Percentiles rank a stretch among this genome's conserved stretches.
These are phyloP conservation scores for Galeopsomyia nigrocyanea DNA, from an alignment of 2,888 invertebrate genomes.

Conservation along the genomic window DNA sequence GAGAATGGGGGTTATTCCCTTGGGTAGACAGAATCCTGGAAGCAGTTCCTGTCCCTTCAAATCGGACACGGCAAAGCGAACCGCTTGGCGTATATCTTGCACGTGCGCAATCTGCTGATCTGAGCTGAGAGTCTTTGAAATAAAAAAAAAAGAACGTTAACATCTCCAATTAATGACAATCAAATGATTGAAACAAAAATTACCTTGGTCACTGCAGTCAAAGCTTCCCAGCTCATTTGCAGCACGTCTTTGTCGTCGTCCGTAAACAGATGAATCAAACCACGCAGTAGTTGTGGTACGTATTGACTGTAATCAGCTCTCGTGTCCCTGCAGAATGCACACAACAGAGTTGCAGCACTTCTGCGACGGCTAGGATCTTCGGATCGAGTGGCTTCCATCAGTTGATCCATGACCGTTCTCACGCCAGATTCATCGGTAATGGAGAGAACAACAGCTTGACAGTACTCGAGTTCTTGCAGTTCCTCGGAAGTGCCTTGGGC, in stretches of 20 bases:
- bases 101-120: conserved; percentile 89
- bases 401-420: conserved; percentile 87
- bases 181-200: neutral
- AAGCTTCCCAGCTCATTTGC: conserved; percentile 91
- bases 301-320: conserved; percentile 90
- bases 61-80: conserved; percentile 91
- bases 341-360: conserved; percentile 88
- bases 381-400: conserved; percentile 82
- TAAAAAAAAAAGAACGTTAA: too few relatives aligned
- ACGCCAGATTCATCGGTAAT: conserved; percentile 91
- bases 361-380: conserved; percentile 77
- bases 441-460: conserved; percentile 92
- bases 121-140: conserved; percentile 80
- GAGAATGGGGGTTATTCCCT: conserved; percentile 93
- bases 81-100: conserved; percentile 90
- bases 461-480: conserved; percentile 87
- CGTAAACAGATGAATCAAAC: conserved; percentile 87
- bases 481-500: conserved; percentile 78
- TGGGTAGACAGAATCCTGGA: conserved; percentile 94
- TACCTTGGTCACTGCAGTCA: conserved; percentile 88
- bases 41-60: conserved; percentile 82
- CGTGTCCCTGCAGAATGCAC: conserved; percentile 91
- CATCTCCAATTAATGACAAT: too few relatives aligned
- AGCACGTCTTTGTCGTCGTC: conserved; percentile 85
- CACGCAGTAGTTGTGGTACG: conserved; percentile 89